Evolutionary conservation across 2,113 vertebrate genomes (phyloP).

Genomic region (Isurus oxyrinchus): DNA sequence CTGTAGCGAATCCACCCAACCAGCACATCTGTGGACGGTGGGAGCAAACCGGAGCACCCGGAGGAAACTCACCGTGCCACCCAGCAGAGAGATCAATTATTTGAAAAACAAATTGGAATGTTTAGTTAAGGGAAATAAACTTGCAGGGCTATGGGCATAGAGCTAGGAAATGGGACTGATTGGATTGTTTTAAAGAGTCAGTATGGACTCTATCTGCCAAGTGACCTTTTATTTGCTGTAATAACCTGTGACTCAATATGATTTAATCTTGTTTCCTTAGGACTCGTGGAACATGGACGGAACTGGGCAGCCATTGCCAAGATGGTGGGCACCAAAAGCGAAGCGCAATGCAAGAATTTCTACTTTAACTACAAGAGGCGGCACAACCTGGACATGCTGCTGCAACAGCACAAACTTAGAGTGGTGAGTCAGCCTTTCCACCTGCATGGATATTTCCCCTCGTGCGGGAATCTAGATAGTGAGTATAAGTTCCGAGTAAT

Average conservation of each 20-base stretch:
- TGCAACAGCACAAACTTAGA: constrained; percentile 91
- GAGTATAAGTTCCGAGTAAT: not conserved
- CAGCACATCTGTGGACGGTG: too few species aligned
- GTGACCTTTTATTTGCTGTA: not conserved
- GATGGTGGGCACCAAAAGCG: constrained; percentile 97
- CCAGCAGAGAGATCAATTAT: too few species aligned
- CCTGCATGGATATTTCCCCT: not conserved
- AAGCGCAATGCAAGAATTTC: constrained; percentile 98
- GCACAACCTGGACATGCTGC: constrained; percentile 90
- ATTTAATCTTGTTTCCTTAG: constrained; percentile 50
- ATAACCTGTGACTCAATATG: not conserved
- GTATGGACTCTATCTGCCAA: too few species aligned
- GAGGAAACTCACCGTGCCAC: too few species aligned
- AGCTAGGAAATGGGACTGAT: too few species aligned
- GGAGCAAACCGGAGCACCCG: too few species aligned
- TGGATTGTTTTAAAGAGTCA: not conserved
- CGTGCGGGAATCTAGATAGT: not conserved
- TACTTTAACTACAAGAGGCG: constrained; percentile 98
- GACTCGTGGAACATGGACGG: constrained; percentile 88
- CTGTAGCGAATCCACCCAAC: too few species aligned
- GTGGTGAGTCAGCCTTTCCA: constrained; percentile 53
- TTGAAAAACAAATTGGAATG: too few species aligned
- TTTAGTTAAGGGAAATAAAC: too few species aligned
- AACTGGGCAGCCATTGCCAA: constrained; percentile 98
- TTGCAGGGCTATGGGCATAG: too few species aligned